Evolutionary conservation across 2,113 vertebrate species (phyloP).

Genomic region (Psophia crepitans): DNA sequence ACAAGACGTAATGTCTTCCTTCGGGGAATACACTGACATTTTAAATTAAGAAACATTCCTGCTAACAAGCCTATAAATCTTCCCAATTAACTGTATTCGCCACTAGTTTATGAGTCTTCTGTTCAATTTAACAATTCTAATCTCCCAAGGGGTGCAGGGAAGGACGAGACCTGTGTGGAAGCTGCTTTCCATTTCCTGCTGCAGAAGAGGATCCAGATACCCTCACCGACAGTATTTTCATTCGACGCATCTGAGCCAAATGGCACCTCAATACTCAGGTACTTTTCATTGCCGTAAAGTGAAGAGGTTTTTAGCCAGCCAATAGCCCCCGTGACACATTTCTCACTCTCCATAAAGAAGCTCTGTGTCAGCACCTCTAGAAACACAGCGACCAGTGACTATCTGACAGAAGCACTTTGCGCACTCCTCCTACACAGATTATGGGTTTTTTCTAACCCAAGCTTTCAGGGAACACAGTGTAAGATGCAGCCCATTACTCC

Average conservation of each 20-base stretch:
- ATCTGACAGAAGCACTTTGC: neutral
- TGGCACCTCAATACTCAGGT: neutral
- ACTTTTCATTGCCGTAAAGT: neutral
- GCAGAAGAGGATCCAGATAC: neutral
- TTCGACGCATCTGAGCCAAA: conserved; percentile 36
- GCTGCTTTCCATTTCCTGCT: neutral
- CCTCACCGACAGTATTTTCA: neutral
- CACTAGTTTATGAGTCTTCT: conserved; percentile 57
- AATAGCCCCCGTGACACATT: neutral
- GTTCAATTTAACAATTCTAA: conserved; percentile 58
- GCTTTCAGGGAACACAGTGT: neutral
- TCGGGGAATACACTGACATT: conserved; percentile 61
- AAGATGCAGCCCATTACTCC: neutral
- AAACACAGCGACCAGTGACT: neutral
- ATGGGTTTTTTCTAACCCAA: neutral
- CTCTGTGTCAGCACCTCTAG: neutral
- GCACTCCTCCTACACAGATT: neutral
- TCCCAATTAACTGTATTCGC: conserved; percentile 67
- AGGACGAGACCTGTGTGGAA: neutral
- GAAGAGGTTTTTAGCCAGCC: neutral
- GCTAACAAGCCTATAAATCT: conserved; percentile 70
- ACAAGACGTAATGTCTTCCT: conserved; percentile 45
- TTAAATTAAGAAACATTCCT: conserved; percentile 67
- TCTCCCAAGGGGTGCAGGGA: conserved; percentile 10
- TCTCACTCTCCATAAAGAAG: neutral